phyloP scores from a whole-genome alignment of 37 sponge, comb jelly and placozoan genomes.

The Geodia barretti region DNA sequence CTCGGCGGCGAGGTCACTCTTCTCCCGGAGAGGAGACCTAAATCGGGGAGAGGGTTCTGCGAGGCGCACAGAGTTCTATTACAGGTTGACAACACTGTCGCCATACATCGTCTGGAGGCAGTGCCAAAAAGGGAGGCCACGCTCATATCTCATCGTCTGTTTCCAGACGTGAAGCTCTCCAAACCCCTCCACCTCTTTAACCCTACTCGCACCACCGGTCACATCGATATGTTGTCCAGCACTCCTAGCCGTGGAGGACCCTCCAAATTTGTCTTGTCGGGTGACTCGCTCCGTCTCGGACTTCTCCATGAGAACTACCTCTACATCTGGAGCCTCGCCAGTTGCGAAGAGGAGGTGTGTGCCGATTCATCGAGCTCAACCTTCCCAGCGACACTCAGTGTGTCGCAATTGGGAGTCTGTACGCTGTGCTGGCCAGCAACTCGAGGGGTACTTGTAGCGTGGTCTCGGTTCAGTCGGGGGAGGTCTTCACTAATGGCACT shows the following conservation, averaged over 20 bases:
- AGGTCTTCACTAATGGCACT: conserved; percentile 1
- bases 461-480: conserved; percentile 3
- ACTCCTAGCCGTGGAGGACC: background rate
- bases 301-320: conserved; percentile 26
- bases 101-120: conserved; percentile 31
- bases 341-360: conserved; percentile 9
- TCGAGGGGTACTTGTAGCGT: conserved; percentile 22
- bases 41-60: conserved; percentile 31
- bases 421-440: conserved; percentile 55
- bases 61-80: conserved; percentile 28
- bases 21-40: conserved; percentile 6
- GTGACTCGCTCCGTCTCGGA: conserved; percentile 9
- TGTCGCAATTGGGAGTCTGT: conserved; percentile 44
- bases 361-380: conserved; percentile 7
- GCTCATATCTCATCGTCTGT: conserved; percentile 22
- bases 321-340: conserved; percentile 35
- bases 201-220: conserved; percentile 5
- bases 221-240: conserved; percentile 5
- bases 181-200: conserved; percentile 37
- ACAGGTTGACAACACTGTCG: conserved; percentile 33
- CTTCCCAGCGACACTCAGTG: conserved; percentile 36
- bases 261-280: conserved; percentile 21
- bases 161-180: conserved; percentile 42
- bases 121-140: conserved; percentile 6
- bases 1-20: conserved; percentile 41